Evolutionary conservation across 2,797 vertebrate genomes (phyloP), one percentile per base, ranked within the genome.

Genomic region (Karalla daura): DNA sequence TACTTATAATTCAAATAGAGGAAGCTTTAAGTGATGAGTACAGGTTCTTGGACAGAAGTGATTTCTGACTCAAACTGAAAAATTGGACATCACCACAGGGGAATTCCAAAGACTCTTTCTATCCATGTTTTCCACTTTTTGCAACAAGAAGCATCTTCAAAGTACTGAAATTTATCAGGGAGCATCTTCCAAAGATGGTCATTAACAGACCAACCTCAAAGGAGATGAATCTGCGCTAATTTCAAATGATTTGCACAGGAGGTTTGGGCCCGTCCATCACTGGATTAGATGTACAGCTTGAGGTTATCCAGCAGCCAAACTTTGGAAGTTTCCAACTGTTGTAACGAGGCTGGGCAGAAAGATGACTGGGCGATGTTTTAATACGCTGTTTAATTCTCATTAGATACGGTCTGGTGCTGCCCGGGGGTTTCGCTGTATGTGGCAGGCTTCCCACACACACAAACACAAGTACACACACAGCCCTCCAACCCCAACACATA

Each of bases 361-460:
- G 69, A 85, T 72, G 66, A 84, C 62, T 65, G 53, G 60, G 24
- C 39, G 20, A 67, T 59, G 53, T 80, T 81, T 89, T 86, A 86
- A 88, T 81, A 81, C 44, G 27, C 76, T 74, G 71, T 83, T 87
- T 86, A 84, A 88, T 84, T 87, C 76, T 69, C 70, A 88, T 89
- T 90, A 88, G 81, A 74, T 67, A 88, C 60, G 70, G 85, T 86
- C 86, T 86, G 80, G 71, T 88, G 59, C 64, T 64, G 60, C 63
- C 67, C 69, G 68, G 11, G 59, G 78, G 74, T 78, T 54, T 70
- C 45, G 59, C 71, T 66, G 68, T 61, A 76, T 63, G 55, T 76
- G 73, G 59, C 53, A 69, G 33, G 25, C 43, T 45, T 83, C 63
- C 58, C 75, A 73, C 40, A 62, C 54, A 73, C 55, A 70, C 60